A percentile compares a stretch with the other conserved stretches of the same genome.
Evolutionary conservation across 92 coral and sea anemone genomes (phyloP).

Genomic region (Pocillopora grandis): DNA sequence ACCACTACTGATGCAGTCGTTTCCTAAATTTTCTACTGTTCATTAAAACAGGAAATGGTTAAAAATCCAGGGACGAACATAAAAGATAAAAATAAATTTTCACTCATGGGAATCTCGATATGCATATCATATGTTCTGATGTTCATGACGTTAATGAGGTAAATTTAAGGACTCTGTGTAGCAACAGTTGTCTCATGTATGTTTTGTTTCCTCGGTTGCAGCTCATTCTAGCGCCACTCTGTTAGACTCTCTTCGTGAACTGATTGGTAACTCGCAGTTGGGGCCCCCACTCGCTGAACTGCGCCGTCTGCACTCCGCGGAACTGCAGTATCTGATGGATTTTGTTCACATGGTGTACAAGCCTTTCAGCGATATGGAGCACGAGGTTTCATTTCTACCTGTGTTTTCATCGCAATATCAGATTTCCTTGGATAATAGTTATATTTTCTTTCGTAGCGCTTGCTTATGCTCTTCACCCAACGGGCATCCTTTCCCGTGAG

Average conservation of each 20-base stretch:
- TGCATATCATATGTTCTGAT: neutral
- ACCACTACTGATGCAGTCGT: no score
- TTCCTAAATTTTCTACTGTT: no score
- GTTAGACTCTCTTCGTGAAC: no score
- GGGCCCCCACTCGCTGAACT: neutral
- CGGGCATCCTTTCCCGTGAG: no score
- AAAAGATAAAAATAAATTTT: no score
- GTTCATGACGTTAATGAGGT: neutral
- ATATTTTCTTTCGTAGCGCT: no score
- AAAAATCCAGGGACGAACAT: no score
- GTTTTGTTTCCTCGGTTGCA: conserved; percentile 1
- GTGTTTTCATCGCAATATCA: neutral
- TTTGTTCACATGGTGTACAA: conserved; percentile 19
- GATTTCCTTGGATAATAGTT: neutral
- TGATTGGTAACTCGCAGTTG: no score
- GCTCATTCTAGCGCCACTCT: no score
- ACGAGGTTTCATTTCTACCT: conserved; percentile 34
- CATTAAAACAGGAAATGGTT: no score
- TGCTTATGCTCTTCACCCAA: no score
- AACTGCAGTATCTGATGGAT: no score
- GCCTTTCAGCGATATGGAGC: conserved; percentile 38
- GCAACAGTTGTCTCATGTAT: neutral
- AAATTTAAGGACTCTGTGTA: neutral
- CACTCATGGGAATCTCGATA: neutral
- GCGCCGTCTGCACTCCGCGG: conserved; percentile 11